Conservation (phyloP, 2,797 vertebrate genomes). For the Coregonus sp. region DNA sequence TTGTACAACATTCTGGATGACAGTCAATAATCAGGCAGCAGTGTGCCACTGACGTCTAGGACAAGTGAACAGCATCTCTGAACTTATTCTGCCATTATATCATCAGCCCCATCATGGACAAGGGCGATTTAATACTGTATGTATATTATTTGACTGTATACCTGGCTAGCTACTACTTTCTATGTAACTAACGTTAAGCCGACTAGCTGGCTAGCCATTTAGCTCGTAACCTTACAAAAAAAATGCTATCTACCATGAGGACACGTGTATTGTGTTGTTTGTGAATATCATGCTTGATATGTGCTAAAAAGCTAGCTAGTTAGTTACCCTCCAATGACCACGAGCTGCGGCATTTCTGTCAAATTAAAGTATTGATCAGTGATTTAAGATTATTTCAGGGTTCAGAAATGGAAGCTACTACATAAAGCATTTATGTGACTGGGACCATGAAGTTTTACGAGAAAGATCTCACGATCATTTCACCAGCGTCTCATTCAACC, state of each 20-base stretch:
- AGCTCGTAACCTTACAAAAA: background rate
- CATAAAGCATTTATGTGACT: background rate
- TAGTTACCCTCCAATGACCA: no score
- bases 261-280: no score
- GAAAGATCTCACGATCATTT: background rate
- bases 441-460: background rate
- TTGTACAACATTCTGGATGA: constrained; percentile 20
- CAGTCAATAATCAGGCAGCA: constrained; percentile 32
- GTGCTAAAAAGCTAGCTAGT: no score
- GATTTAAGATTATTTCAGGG: background rate
- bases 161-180: background rate
- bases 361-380: background rate
- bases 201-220: background rate
- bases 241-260: no score
- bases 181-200: background rate
- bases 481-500: constrained; percentile 48
- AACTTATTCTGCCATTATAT: background rate
- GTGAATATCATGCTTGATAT: no score
- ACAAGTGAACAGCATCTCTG: constrained; percentile 7
- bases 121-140: constrained; percentile 70
- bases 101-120: constrained; percentile 64
- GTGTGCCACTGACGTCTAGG: constrained; percentile 5
- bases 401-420: background rate
- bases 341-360: background rate
- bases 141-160: constrained; percentile 37